phyloP scores from a whole-genome alignment of 2,797 vertebrate genomes.

The Aselliscus stoliczkanus region DNA sequence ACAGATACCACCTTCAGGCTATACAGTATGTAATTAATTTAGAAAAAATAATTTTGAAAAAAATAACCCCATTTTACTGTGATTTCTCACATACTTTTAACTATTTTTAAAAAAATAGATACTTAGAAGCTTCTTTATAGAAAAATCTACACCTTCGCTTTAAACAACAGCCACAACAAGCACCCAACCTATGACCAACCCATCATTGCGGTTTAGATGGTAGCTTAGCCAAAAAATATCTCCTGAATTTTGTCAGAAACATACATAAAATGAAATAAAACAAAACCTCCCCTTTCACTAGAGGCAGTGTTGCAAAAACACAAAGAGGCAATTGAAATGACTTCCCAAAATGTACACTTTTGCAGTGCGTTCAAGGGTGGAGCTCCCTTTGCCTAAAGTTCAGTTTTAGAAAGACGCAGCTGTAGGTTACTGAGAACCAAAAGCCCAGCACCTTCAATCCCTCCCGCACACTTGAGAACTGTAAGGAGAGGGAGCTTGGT shows the following conservation, averaged over 20 bases:
- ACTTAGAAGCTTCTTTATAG: neutral
- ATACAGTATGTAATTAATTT: neutral
- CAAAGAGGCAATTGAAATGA: slow-evolving; percentile 67
- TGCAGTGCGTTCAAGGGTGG: slow-evolving; percentile 37
- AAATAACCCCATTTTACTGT: neutral
- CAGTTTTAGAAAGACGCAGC: slow-evolving; percentile 70
- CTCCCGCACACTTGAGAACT: slow-evolving; percentile 61
- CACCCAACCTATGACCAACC: neutral
- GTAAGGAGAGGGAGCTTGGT: slow-evolving; percentile 61
- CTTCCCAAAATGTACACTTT: slow-evolving; percentile 65
- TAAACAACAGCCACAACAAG: neutral
- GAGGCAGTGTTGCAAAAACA: slow-evolving; percentile 40
- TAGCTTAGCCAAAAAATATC: slow-evolving; percentile 34
- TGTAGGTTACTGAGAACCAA: slow-evolving; percentile 45
- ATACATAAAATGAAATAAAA: slow-evolving; percentile 54
- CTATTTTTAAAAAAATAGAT: neutral
- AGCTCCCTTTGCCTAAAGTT: slow-evolving; percentile 61
- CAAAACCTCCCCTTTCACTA: slow-evolving; percentile 41
- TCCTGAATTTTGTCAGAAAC: slow-evolving; percentile 51
- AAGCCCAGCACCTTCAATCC: slow-evolving; percentile 60
- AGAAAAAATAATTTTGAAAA: neutral
- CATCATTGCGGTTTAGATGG: neutral
- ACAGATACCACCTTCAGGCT: neutral
- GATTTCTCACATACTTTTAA: neutral
- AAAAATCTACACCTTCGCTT: neutral